A percentile compares a stretch with the other conserved stretches of the same genome.
Evolutionary conservation across 2,113 vertebrate genomes (phyloP).

Genomic region (Accipiter cooperii): DNA sequence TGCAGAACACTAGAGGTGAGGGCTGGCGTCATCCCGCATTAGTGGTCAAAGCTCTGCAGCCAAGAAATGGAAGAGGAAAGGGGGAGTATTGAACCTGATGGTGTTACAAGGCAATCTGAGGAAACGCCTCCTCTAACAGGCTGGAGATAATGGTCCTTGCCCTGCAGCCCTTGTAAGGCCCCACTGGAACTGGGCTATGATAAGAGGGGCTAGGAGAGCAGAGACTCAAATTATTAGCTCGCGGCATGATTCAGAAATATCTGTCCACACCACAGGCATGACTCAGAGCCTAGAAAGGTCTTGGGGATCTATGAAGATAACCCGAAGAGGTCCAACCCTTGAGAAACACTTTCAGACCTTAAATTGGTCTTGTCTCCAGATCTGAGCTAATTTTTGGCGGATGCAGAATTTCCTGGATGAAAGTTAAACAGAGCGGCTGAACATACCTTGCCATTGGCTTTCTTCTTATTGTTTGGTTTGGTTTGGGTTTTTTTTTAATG

Average conservation of each 20-base stretch:
- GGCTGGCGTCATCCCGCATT: not conserved
- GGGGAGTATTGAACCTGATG: rapidly evolving
- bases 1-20: not conserved
- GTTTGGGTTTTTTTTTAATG: not conserved
- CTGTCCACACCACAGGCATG: not conserved
- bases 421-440: not conserved
- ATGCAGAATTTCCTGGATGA: not conserved
- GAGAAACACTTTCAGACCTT: not conserved
- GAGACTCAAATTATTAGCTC: not conserved
- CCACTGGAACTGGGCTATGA: not conserved
- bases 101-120: not conserved
- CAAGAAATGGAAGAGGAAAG: not conserved
- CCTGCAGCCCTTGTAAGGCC: not conserved
- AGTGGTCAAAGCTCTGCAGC: not conserved
- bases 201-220: not conserved
- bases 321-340: not conserved
- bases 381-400: not conserved
- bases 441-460: not conserved
- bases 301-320: not conserved
- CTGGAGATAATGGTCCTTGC: not conserved
- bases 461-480: not conserved
- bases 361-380: not conserved
- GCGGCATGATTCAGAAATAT: not conserved
- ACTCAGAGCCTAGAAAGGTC: not conserved
- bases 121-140: not conserved